phyloP scores from a whole-genome alignment of 1,140 invertebrate genomes.

The Phymastichus coffea region DNA sequence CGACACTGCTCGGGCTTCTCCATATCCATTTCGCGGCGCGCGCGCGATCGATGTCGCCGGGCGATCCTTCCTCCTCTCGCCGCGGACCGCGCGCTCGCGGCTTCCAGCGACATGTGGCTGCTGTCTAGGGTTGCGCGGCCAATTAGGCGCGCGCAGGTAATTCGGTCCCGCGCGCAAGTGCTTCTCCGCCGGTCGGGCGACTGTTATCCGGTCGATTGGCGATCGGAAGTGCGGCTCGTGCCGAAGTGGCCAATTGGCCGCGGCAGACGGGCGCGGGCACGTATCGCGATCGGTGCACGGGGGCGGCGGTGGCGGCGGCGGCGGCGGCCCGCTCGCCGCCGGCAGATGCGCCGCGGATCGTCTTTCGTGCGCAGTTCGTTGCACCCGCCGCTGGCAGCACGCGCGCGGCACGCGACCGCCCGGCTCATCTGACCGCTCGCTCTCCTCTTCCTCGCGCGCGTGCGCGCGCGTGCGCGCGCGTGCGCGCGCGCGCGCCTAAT shows the following conservation, averaged over 20 bases:
- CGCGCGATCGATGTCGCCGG: constrained; percentile 18
- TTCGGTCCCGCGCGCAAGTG: constrained; percentile 18
- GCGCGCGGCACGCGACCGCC: too few relatives aligned
- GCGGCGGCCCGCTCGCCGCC: too few relatives aligned
- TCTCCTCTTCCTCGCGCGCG: too few relatives aligned
- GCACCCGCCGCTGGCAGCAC: too few relatives aligned
- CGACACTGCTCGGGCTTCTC: constrained; percentile 33
- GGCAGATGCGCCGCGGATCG: not conserved
- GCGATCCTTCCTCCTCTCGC: too few relatives aligned
- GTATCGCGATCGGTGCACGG: constrained; percentile 9
- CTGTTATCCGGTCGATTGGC: constrained; percentile 25
- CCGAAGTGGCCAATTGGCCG: constrained; percentile 20
- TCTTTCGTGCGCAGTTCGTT: not conserved
- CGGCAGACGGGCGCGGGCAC: not conserved
- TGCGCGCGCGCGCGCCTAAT: not conserved
- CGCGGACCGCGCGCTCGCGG: not conserved
- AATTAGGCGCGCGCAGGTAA: constrained; percentile 2
- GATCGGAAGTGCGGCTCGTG: constrained; percentile 15
- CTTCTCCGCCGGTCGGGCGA: too few relatives aligned
- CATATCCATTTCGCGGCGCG: constrained; percentile 32
- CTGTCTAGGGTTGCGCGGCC: not conserved
- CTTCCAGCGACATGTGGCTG: not conserved
- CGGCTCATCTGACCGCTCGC: too few relatives aligned
- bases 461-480: too few relatives aligned
- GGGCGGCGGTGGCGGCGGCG: too few relatives aligned